Evolutionary conservation across 2,113 vertebrate species (phyloP).

Genomic region (Galbula dea): DNA sequence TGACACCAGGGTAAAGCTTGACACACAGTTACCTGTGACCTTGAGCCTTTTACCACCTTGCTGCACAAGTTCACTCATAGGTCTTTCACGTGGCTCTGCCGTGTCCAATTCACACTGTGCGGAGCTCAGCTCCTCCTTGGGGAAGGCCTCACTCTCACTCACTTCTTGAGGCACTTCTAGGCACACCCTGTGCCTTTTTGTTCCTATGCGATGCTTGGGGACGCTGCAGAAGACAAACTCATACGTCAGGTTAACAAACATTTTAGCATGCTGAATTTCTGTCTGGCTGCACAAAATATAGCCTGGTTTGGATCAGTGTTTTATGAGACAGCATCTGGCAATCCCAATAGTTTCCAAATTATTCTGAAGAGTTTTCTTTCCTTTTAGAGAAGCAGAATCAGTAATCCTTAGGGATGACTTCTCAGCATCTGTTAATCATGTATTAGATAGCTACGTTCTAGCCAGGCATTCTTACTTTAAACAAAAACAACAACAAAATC

Average conservation of each 20-base stretch:
- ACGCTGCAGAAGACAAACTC: constrained; percentile 63
- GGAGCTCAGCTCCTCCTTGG: constrained; percentile 79
- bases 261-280: not conserved
- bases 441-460: not conserved
- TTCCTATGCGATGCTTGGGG: constrained; percentile 90
- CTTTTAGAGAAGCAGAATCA: not conserved
- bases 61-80: constrained; percentile 47
- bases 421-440: not conserved
- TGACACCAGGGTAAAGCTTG: not conserved
- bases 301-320: not conserved
- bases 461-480: not conserved
- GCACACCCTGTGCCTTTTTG: constrained; percentile 93
- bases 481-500: not conserved
- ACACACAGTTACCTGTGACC: constrained; percentile 66
- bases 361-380: not conserved
- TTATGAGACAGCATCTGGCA: not conserved
- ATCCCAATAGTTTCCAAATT: not conserved
- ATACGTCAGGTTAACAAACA: not conserved
- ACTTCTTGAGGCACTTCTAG: constrained; percentile 91
- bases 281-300: not conserved
- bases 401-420: not conserved
- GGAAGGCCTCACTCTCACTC: constrained; percentile 78
- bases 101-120: constrained; percentile 51
- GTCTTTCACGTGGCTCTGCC: constrained; percentile 17
- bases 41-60: constrained; percentile 56